Percentiles rank a stretch among this genome's conserved stretches.
Evolutionary conservation across 2,888 invertebrate species (phyloP).

Genomic region (Xylota segnis): DNA sequence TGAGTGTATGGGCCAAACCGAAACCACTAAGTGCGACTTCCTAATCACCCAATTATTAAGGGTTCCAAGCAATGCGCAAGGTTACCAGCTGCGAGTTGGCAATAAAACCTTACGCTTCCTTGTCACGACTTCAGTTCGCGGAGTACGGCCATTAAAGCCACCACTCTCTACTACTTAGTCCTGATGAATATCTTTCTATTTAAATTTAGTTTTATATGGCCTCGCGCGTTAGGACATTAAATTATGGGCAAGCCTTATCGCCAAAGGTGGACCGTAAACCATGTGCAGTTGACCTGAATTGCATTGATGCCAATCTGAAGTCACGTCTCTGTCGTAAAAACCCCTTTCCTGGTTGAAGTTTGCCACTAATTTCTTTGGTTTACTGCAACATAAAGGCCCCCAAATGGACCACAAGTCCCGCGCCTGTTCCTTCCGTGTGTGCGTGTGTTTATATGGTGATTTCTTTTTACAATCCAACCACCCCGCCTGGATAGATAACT

Average conservation of each 20-base stretch:
- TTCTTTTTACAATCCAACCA: slow-evolving; percentile 66
- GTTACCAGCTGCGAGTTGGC: background rate
- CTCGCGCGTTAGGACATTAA: slow-evolving; percentile 31
- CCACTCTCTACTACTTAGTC: slow-evolving; percentile 3
- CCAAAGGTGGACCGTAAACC: slow-evolving; percentile 57
- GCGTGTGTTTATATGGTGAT: slow-evolving; percentile 28
- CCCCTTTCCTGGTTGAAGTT: slow-evolving; percentile 53
- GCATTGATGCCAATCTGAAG: slow-evolving; percentile 56
- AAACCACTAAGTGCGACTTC: no score
- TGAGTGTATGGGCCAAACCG: no score
- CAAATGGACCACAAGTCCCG: slow-evolving; percentile 8
- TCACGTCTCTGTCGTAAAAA: slow-evolving; percentile 71
- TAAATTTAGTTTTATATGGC: slow-evolving; percentile 42
- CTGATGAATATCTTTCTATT: slow-evolving; percentile 61
- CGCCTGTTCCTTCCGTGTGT: background rate
- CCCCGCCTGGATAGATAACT: slow-evolving; percentile 61
- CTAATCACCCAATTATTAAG: no score
- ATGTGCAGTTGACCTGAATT: slow-evolving; percentile 67
- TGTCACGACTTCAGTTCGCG: slow-evolving; percentile 28
- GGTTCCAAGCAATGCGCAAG: no score
- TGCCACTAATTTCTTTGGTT: slow-evolving; percentile 67
- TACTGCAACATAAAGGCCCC: slow-evolving; percentile 67
- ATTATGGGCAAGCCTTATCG: slow-evolving; percentile 53
- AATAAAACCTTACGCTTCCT: background rate
- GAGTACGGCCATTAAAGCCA: background rate